Conservation (phyloP, 2,113 vertebrate species). For the Pseudopodoces humilis region DNA sequence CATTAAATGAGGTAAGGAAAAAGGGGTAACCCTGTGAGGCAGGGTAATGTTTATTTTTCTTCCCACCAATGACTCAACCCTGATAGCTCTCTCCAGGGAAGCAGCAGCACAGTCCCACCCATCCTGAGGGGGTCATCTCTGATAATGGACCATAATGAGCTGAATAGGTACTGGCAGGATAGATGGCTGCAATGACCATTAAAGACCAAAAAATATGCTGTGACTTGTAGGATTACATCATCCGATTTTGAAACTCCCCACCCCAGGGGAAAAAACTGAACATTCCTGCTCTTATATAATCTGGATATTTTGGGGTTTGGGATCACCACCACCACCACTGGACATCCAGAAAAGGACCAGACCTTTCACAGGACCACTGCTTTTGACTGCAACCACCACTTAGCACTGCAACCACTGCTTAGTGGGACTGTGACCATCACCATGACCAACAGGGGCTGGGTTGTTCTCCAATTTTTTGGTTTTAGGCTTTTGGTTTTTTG, state of each 20-base stretch:
- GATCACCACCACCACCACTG: neutral
- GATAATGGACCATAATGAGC: neutral
- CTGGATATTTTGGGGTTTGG: neutral
- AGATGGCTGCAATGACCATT: neutral
- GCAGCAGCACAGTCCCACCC: neutral
- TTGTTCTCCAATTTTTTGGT: neutral
- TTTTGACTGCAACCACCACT: neutral
- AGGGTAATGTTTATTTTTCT: neutral
- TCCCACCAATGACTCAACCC: neutral
- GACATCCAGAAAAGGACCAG: neutral
- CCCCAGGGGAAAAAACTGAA: neutral
- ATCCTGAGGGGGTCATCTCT: neutral
- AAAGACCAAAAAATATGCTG: neutral
- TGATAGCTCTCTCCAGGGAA: neutral
- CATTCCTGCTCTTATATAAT: neutral
- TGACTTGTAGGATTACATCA: neutral
- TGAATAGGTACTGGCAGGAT: neutral
- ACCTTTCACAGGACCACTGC: neutral
- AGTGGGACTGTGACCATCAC: fast-evolving
- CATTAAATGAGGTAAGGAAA: neutral
- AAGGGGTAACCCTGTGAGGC: neutral
- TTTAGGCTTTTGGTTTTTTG: too few species aligned
- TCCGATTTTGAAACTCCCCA: fast-evolving
- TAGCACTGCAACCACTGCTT: too few species aligned
- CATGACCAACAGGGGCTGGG: neutral